Evolutionary conservation across 2,888 invertebrate genomes (phyloP), one percentile per base, ranked within the genome.

Genomic region (Linnaemya vulpina): DNA sequence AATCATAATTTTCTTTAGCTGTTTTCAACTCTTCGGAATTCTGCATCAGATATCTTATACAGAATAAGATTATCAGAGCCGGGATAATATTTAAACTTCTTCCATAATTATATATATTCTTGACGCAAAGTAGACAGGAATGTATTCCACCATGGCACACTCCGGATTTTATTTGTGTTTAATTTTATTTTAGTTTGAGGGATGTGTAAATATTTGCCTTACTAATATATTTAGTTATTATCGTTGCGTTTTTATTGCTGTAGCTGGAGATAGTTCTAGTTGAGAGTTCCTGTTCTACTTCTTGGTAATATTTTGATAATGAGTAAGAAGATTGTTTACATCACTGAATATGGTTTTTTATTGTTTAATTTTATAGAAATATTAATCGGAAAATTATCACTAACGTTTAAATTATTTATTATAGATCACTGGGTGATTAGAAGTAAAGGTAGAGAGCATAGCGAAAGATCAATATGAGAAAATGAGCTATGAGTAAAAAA

Each of bases 321-420:
- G 46, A 11, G 46, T 0, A 30, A 60, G 10, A 60, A 60, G 30
- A 15, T 9, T 46, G 5, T 60, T 22, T 8, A 3, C 25, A 17
- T 25, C 0, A 8, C 11, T 17, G 20, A 17, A 0, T 1, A 5
- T 1, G 2, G n/a, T 3, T 46, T 25, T 11, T 8, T 9, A 0
- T 60, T 15, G 2, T 20, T 13, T 9, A 20, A 8, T 30, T 60
- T 58, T 7, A 60, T 38, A 0, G 38, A 4, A 3, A 74, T 51
- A 22, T 62, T 63, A 3, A 70, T 81, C 11, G 75, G 68, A 20
- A 70, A 81, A 20, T 75, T 62, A 3, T 62, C 68, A 17, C 75
- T 81, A 30, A 51, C 15, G 25, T 75, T 46, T 15, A 75, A 4
- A n/a, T 81, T 70, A 8, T 46, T 43, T 1, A 70, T 35, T 2